Evolutionary conservation across 2,888 invertebrate species (phyloP), one percentile per base, ranked within the genome.

Genomic region (Apamea epomidion): DNA sequence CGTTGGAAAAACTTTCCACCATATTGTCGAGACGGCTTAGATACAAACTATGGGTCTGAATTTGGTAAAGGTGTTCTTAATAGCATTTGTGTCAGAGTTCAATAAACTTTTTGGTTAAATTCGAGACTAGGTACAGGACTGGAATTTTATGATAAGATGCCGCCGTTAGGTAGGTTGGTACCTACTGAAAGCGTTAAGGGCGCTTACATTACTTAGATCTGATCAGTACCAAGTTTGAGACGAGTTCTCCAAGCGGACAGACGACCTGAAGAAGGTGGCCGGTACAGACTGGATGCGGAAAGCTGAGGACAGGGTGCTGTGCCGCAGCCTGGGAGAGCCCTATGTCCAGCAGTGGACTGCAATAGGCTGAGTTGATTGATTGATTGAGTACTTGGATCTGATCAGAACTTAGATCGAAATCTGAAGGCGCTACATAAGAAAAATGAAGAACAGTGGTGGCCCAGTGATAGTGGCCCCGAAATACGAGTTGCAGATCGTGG

Each of bases 1-100:
- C 75, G 68, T 77, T 78, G 51, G 64, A 60, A 78, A 82, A 85
- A 72, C 82, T 85, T 80, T 87, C 81, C 87, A 84, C 37, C 16
- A 25, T 8, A 48, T 21, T 67, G 74, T 75, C 77, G 72, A 69
- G 58, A 77, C 77, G 1, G 3, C 0, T 75, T 69, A 86, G 69
- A 42, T 32, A 69, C 58, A 45, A 79, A 60, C 45, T 54, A 67
- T 67, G 37, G n/a, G 12, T 80, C 14, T 32, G 21, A 60, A 68
- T 83, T 76, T 16, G 25, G 54, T 32, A 60, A 42, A 81, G 14
- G 45, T 80, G 21, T 3, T 65, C 0, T 0, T 60, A 29, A 51
- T 45, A 29, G 5, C 69, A 74, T 64, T 68, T 18, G 60, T 25
- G 74, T 79, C 71, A 84, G 3, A 80, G 74, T 58, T 84, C 21